phyloP scores from a whole-genome alignment of 2,113 vertebrate species.

The Cacatua alba region DNA sequence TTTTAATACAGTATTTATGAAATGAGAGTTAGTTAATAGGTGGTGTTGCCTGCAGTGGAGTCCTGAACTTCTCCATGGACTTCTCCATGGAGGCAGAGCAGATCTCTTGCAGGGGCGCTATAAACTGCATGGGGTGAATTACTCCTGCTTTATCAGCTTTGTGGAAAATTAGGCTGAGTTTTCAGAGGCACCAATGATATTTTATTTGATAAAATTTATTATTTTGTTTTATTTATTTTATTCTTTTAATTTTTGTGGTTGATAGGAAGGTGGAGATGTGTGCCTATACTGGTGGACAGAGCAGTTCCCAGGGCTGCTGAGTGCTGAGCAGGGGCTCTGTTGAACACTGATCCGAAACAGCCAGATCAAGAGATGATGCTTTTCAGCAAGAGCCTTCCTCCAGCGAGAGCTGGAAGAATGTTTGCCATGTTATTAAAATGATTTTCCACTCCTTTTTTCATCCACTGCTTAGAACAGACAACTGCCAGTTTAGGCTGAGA shows the following conservation, averaged over 20 bases:
- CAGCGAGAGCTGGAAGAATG: not conserved
- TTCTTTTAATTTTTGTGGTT: not conserved
- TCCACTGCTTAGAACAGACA: fast-evolving
- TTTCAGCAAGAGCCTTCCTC: not conserved
- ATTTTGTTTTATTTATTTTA: not conserved
- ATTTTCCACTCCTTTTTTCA: not conserved
- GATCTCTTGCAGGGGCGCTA: not conserved
- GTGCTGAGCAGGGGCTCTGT: not conserved
- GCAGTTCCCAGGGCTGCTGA: not conserved
- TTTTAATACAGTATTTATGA: fast-evolving
- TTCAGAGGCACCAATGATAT: not conserved
- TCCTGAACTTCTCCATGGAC: not conserved
- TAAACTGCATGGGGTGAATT: not conserved
- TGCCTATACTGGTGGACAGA: not conserved
- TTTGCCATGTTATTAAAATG: not conserved
- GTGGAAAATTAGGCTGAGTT: not conserved
- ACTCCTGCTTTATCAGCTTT: not conserved
- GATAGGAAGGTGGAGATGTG: not conserved
- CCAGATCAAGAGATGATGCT: not conserved
- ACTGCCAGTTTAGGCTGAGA: not conserved
- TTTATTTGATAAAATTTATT: fast-evolving
- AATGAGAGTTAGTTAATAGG: not conserved
- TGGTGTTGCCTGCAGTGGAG: not conserved
- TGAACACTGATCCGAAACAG: not conserved
- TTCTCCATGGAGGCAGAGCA: not conserved